Evolutionary conservation across 2,797 vertebrate genomes (phyloP), one percentile per base, ranked within the genome.

Genomic region (Pogonophryne albipinna): DNA sequence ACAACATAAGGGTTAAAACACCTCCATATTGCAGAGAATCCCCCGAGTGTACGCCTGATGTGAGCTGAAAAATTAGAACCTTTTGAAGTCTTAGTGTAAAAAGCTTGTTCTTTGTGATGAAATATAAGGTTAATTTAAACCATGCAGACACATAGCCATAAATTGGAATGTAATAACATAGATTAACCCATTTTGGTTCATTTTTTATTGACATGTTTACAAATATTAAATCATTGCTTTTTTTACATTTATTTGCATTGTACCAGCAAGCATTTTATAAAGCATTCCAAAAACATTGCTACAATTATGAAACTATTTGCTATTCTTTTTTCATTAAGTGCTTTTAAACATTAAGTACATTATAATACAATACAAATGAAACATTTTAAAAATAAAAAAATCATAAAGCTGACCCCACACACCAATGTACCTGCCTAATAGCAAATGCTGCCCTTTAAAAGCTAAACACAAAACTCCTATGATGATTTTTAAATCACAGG

Each of bases 201-300:
- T 56, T 82, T 12, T 38, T 38, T 38, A 57, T 23, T 44, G 5
- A 52, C 63, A 20, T 27, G 34, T 61, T 53, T 38, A 41, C 38
- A 83, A 38, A 80, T 71, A 63, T 4, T 17, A 51, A 67, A 73
- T 78, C n/a, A 10, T 74, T 57, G 14, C 45, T 71, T 19, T 2
- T 74, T 80, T 73, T 63, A 69, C 9, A 65, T 80, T 34, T 68
- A 68, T 85, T 80, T 87, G 89, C 88, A 78, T 90, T 90, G 89
- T 85, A 92, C 88, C 90, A 90, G 90, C 87, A 91, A 92, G 85
- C 87, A 89, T 89, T 10, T 69, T 34, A 58, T 59, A 78, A 80
- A 85, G 66, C 66, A 74, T 80, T 78, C 75, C 15, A 78, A 66
- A 72, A 77, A 75, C 27, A 68, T 38, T 51, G 16, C 1, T 62